These are phyloP conservation scores for Aeoliscus strigatus DNA, from an alignment of 2,797 vertebrate genomes.

Conservation along the genomic window DNA sequence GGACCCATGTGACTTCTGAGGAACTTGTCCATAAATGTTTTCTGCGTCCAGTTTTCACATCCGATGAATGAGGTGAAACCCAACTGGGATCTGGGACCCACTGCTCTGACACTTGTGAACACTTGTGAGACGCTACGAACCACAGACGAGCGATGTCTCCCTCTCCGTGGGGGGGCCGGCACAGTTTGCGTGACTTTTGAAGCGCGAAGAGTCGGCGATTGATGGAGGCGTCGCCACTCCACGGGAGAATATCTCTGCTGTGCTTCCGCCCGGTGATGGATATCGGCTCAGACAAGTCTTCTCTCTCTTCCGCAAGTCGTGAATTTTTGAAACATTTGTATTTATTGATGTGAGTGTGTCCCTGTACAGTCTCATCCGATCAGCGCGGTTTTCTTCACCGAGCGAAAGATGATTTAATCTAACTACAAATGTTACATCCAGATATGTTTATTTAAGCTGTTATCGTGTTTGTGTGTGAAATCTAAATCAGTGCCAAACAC, in stretches of 20 bases:
- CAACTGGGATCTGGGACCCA: too few species aligned
- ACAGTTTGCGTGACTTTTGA: constrained; percentile 11
- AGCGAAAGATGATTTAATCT: constrained; percentile 60
- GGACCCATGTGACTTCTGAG: too few species aligned
- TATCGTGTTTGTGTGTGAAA: constrained; percentile 20
- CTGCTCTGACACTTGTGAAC: too few species aligned
- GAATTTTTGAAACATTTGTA: constrained; percentile 26
- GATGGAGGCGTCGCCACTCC: background rate
- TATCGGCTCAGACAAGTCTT: constrained; percentile 10
- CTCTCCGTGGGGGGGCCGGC: constrained; percentile 39
- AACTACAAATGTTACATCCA: constrained; percentile 11
- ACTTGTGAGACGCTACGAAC: too few species aligned
- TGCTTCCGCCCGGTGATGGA: too few species aligned
- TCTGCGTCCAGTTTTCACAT: too few species aligned
- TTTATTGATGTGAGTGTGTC: constrained; percentile 29
- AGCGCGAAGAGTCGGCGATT: background rate
- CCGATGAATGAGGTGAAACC: too few species aligned
- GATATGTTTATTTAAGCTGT: constrained; percentile 34
- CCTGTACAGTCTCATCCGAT: constrained; percentile 11
- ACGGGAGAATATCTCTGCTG: background rate
- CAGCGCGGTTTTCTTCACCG: too few species aligned
- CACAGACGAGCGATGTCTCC: constrained; percentile 37
- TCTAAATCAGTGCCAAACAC: constrained; percentile 36
- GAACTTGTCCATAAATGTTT: too few species aligned
- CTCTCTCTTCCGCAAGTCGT: background rate